A percentile compares a stretch with the other conserved stretches of the same genome.
These are phyloP conservation scores for Takifugu rubripes DNA, from an alignment of 2,797 vertebrate genomes.

Conservation along the genomic window DNA sequence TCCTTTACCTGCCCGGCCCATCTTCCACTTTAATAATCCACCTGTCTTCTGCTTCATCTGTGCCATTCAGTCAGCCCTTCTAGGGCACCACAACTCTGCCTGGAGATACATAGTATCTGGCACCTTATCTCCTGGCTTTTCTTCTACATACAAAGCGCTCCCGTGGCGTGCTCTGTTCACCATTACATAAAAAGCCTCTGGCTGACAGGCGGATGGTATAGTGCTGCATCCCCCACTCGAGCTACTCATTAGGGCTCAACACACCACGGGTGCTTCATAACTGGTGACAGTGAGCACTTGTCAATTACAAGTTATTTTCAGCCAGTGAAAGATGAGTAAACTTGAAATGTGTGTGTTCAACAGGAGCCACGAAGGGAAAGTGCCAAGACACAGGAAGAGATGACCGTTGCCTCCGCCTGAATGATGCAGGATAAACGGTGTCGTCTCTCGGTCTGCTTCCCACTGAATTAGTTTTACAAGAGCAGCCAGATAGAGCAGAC, in stretches of 20 bases:
- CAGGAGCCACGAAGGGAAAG: background rate
- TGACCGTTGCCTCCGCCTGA: conserved; percentile 52
- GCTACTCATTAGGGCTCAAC: conserved; percentile 53
- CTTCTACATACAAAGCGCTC: conserved; percentile 44
- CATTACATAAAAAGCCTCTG: conserved; percentile 61
- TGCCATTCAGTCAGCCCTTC: conserved; percentile 27
- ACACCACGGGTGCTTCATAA: conserved; percentile 32
- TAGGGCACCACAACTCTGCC: conserved; percentile 32
- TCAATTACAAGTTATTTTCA: conserved; percentile 64
- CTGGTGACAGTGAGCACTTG: conserved; percentile 42
- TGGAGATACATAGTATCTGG: conserved; percentile 30
- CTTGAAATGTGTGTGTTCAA: conserved; percentile 26
- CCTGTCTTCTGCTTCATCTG: conserved; percentile 9
- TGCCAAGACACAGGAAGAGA: conserved; percentile 16
- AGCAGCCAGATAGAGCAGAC: background rate
- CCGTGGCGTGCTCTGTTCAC: conserved; percentile 41
- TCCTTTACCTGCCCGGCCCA: conserved; percentile 22
- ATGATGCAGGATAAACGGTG: conserved; percentile 9
- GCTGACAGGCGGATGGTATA: conserved; percentile 50
- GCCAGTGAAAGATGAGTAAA: conserved; percentile 43
- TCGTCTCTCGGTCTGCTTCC: background rate
- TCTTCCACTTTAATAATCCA: conserved; percentile 23
- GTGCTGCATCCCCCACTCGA: conserved; percentile 34
- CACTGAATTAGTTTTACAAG: background rate
- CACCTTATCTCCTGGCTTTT: conserved; percentile 3